Base-by-base conservation (phyloP, 2,797 vertebrate species). In the Mastacembelus armatus region DNA sequence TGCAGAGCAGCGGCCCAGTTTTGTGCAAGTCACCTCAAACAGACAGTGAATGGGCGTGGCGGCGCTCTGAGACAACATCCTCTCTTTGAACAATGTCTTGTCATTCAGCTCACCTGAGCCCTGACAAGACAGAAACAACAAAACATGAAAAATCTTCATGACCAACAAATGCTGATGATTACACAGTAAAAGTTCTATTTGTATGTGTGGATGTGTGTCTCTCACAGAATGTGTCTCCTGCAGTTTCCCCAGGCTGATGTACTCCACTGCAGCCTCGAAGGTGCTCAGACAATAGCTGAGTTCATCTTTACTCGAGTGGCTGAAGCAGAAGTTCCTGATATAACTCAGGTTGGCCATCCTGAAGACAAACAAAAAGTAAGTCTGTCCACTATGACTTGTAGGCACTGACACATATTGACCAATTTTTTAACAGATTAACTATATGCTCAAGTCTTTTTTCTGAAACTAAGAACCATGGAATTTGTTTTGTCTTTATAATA, bases 301-400 rank as follows among this genome's bases (percentile, higher is more conserved):
- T 36, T 99, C 96, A 62, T 98, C 97, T 90, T 98, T 98, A 8
- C 93, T 91, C 0, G 94, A 96, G 77, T 93, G 95, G 88, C 95
- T 96, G 77, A 98, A 96, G 78, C 95, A 93, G 89, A 99, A 99
- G 92, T 98, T 97, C 89, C 96, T 96, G 69, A 98, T 96, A 80
- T 99, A 98, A 89, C 95, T 98, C 88, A 98, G 88, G 87, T 99
- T 99, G 62, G 97, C 97, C 95, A 98, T 96, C 98, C 97, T 98
- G 72, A 51, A 5, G 21, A 67, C 10, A 38, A 32, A 18, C 32
- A 10, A 33, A 27, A 54, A 4, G 11, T 7, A 10, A 3, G n/a
- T n/a, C 16, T 7, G 11, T n/a, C n/a, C n/a, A n/a, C n/a, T n/a
- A n/a, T n/a, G n/a, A n/a, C n/a, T n/a, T n/a, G n/a, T n/a, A n/a